A percentile compares a stretch with the other conserved stretches of the same genome.
phyloP scores from a whole-genome alignment of 2,797 vertebrate genomes.

The Tarsius wallacei region DNA sequence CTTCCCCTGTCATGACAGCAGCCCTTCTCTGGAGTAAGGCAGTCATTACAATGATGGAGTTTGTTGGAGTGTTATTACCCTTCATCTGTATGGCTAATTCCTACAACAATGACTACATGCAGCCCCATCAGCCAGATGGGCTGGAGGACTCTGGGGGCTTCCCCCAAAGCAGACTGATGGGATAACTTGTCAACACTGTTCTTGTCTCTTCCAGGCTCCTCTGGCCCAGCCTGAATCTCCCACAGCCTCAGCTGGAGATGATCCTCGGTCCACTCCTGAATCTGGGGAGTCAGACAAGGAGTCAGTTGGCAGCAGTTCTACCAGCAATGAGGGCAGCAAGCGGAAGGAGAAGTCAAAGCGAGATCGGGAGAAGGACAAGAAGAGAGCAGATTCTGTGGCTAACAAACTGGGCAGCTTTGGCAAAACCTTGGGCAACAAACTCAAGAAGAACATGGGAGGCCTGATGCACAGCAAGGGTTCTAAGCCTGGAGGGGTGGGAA shows the following conservation, averaged over 20 bases:
- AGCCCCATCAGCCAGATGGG: constrained; percentile 83
- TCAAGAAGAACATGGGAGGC: constrained; percentile 98
- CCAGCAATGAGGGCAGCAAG: constrained; percentile 93
- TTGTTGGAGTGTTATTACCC: constrained; percentile 71
- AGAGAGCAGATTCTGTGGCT: constrained; percentile 96
- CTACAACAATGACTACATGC: constrained; percentile 88
- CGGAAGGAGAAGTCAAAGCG: constrained; percentile 92
- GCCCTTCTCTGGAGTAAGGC: constrained; percentile 19
- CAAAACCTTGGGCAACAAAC: constrained; percentile 97
- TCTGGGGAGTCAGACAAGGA: constrained; percentile 98
- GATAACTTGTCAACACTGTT: background rate
- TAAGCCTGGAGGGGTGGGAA: constrained; percentile 78
- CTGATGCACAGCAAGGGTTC: constrained; percentile 95
- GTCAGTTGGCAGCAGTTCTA: constrained; percentile 97
- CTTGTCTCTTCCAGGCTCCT: constrained; percentile 91
- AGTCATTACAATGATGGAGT: background rate
- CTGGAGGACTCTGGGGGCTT: constrained; percentile 59
- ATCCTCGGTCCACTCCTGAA: constrained; percentile 95
- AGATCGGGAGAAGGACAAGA: constrained; percentile 95
- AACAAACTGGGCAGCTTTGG: constrained; percentile 99
- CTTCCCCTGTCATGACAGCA: background rate
- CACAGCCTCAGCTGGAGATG: constrained; percentile 96
- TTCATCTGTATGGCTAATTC: constrained; percentile 73
- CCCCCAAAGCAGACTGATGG: constrained; percentile 88
- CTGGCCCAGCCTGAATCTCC: constrained; percentile 98